Conservation (phyloP, 2,113 vertebrate species). For the Cavia porcellus region DNA sequence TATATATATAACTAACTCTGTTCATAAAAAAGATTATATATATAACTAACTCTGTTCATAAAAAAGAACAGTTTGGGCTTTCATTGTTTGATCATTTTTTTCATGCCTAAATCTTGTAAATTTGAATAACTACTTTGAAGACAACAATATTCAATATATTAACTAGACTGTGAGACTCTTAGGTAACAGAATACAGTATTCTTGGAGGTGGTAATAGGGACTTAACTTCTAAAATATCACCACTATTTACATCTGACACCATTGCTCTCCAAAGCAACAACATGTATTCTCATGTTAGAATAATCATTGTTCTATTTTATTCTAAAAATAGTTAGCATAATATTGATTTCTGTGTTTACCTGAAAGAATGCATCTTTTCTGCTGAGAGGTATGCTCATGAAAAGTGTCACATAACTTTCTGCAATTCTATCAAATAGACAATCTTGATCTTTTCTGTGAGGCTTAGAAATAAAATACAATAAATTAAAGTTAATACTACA, state of each 20-base stretch:
- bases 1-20: too few species aligned
- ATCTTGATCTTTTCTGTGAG: constrained; percentile 83
- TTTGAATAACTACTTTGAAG: too few species aligned
- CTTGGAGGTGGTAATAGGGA: neutral
- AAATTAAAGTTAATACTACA: constrained; percentile 52
- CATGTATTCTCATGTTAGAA: constrained; percentile 3
- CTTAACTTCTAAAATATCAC: constrained; percentile 28
- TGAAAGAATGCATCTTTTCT: constrained; percentile 85
- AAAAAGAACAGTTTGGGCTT: too few species aligned
- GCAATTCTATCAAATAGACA: constrained; percentile 85
- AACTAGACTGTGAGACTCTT: neutral
- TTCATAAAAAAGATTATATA: too few species aligned
- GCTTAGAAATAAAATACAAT: constrained; percentile 72
- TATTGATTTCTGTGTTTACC: constrained; percentile 75
- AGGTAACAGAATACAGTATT: neutral
- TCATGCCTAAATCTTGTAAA: too few species aligned
- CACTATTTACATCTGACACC: constrained; percentile 15
- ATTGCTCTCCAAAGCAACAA: constrained; percentile 20
- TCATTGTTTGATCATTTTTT: too few species aligned
- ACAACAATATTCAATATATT: too few species aligned
- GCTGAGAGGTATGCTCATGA: constrained; percentile 74
- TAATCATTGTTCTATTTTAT: constrained; percentile 50
- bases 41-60: too few species aligned
- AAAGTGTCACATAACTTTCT: constrained; percentile 83
- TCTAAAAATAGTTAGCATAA: constrained; percentile 50